Evolutionary conservation across 2,888 invertebrate genomes (phyloP).

Genomic region (Lomographa bimaculata): DNA sequence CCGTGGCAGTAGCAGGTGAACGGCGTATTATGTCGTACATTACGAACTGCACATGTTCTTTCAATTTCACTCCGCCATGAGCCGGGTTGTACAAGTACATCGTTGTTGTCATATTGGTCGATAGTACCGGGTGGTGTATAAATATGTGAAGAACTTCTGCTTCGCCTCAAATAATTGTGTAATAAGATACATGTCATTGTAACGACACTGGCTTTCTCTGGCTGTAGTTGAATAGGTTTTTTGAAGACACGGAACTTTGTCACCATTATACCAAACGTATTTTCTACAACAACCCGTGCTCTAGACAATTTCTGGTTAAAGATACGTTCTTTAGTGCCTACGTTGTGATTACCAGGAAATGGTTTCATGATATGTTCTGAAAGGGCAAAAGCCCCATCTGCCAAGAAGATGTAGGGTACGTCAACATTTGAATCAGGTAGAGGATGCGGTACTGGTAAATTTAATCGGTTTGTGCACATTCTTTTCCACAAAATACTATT

Average conservation of each 20-base stretch:
- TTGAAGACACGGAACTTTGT: too few relatives aligned
- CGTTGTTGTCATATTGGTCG: constrained; percentile 26
- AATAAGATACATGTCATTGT: constrained; percentile 42
- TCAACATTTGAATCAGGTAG: constrained; percentile 35
- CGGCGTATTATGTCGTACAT: constrained; percentile 26
- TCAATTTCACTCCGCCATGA: constrained; percentile 26
- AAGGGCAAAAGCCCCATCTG: constrained; percentile 43
- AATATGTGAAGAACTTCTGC: constrained; percentile 19
- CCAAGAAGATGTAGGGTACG: constrained; percentile 42
- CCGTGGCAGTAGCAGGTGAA: too few relatives aligned
- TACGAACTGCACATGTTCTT: constrained; percentile 25
- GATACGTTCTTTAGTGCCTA: constrained; percentile 35
- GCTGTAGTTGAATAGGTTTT: too few relatives aligned
- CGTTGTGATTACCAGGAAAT: constrained; percentile 37
- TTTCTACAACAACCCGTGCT: constrained; percentile 37
- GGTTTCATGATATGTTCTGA: constrained; percentile 42
- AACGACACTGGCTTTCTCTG: constrained; percentile 41
- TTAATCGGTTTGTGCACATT: constrained; percentile 31
- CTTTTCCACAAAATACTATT: constrained; percentile 37
- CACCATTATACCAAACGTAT: constrained; percentile 36
- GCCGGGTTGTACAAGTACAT: constrained; percentile 14
- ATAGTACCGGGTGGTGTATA: constrained; percentile 35
- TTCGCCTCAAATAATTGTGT: constrained; percentile 36
- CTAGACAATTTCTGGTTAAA: constrained; percentile 34
- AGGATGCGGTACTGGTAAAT: constrained; percentile 36